These are phyloP conservation scores for Papilio helenus DNA, from an alignment of 1,140 invertebrate genomes.

Conservation along the genomic window DNA sequence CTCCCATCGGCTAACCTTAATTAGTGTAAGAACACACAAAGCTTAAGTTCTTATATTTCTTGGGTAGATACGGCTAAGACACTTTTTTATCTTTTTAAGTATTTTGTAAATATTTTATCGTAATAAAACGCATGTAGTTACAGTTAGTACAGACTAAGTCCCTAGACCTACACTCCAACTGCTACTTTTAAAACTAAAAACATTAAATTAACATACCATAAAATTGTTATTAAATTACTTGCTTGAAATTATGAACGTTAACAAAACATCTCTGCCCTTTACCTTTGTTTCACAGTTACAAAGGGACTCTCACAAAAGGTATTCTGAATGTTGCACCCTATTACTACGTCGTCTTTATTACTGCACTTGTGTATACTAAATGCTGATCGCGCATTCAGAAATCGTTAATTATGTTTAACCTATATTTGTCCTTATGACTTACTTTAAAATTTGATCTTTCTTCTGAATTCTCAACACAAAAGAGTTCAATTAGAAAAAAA, in stretches of 20 bases:
- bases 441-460: too few species aligned
- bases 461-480: too few species aligned
- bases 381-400: too few species aligned
- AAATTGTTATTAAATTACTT: not conserved
- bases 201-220: not conserved
- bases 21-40: constrained; percentile 12
- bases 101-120: not conserved
- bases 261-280: not conserved
- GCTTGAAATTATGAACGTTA: not conserved
- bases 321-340: too few species aligned
- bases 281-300: too few species aligned
- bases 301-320: too few species aligned
- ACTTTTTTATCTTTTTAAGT: not conserved
- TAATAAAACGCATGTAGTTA: not conserved
- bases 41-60: constrained; percentile 7
- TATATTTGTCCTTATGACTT: too few species aligned
- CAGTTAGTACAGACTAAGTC: too few species aligned
- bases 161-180: too few species aligned
- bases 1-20: constrained; percentile 20
- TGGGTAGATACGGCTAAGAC: not conserved
- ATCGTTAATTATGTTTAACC: too few species aligned
- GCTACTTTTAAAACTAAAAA: not conserved
- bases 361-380: too few species aligned
- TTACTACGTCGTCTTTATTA: not conserved
- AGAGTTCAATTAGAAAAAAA: too few species aligned